phyloP scores from a whole-genome alignment of 2,113 vertebrate species.

The Pituophis catenifer region DNA sequence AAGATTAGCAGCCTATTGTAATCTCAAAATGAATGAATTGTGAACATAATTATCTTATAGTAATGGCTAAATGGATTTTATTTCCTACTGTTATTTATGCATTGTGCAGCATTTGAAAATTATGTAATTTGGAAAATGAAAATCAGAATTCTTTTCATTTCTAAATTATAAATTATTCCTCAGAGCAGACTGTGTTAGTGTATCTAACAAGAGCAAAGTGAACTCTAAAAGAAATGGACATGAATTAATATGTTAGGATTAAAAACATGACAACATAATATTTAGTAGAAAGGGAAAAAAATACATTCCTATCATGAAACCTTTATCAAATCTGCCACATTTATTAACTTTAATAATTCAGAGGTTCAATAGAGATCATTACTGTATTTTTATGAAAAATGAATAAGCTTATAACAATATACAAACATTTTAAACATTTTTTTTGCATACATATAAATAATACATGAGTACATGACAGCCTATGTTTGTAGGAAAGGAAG shows the following conservation, averaged over 20 bases:
- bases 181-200: slow-evolving; percentile 37
- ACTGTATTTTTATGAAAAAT: slow-evolving; percentile 50
- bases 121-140: slow-evolving; percentile 39
- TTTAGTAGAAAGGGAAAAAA: slow-evolving; percentile 53
- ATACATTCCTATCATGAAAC: slow-evolving; percentile 48
- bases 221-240: slow-evolving; percentile 16
- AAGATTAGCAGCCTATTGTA: slow-evolving; percentile 23
- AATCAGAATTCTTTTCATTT: slow-evolving; percentile 44
- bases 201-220: slow-evolving; percentile 45
- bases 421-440: slow-evolving; percentile 21
- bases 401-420: slow-evolving; percentile 30
- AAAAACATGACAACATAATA: slow-evolving; percentile 43
- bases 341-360: slow-evolving; percentile 60
- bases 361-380: slow-evolving; percentile 44
- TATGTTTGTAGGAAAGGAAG: background rate
- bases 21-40: slow-evolving; percentile 45
- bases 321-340: slow-evolving; percentile 46
- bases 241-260: slow-evolving; percentile 43
- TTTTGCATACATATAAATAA: background rate
- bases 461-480: background rate
- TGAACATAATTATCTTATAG: slow-evolving; percentile 19
- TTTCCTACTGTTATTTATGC: slow-evolving; percentile 47
- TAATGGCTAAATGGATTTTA: slow-evolving; percentile 45
- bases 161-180: slow-evolving; percentile 58
- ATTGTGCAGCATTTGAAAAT: slow-evolving; percentile 51